These are phyloP conservation scores for Pionites leucogaster DNA, from an alignment of 2,113 vertebrate species.

Conservation along the genomic window DNA sequence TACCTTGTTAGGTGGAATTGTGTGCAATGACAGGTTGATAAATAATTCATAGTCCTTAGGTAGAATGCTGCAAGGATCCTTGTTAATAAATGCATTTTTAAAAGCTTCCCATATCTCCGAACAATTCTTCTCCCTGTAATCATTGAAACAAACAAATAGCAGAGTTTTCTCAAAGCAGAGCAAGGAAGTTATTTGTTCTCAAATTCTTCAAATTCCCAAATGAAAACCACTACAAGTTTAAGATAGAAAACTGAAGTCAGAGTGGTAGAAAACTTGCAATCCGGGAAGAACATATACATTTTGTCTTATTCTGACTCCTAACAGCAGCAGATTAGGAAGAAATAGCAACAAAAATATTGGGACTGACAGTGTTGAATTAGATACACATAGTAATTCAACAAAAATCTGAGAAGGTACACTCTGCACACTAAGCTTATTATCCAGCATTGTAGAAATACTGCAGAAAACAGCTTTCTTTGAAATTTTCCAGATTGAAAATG, in stretches of 20 bases:
- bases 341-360: not conserved
- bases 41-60: slow-evolving; percentile 75
- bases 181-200: not conserved
- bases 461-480: not conserved
- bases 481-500: not conserved
- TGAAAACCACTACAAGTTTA: not conserved
- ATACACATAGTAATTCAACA: not conserved
- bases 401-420: not conserved
- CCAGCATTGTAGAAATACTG: not conserved
- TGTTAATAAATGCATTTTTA: slow-evolving; percentile 68
- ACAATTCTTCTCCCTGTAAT: slow-evolving; percentile 78
- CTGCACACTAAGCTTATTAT: not conserved
- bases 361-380: not conserved
- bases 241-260: not conserved
- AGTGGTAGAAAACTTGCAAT: not conserved
- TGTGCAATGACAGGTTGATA: slow-evolving; percentile 70
- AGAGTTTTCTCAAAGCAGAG: not conserved
- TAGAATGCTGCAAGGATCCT: slow-evolving; percentile 74
- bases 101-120: slow-evolving; percentile 79
- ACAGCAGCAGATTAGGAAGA: not conserved
- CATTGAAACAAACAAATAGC: not conserved
- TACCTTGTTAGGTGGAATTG: slow-evolving; percentile 78
- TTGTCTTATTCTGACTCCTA: not conserved
- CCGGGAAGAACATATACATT: not conserved
- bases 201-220: not conserved